Base-by-base conservation (phyloP, 37 sponge, comb jelly and placozoan genomes). In the Ianthella basta region DNA sequence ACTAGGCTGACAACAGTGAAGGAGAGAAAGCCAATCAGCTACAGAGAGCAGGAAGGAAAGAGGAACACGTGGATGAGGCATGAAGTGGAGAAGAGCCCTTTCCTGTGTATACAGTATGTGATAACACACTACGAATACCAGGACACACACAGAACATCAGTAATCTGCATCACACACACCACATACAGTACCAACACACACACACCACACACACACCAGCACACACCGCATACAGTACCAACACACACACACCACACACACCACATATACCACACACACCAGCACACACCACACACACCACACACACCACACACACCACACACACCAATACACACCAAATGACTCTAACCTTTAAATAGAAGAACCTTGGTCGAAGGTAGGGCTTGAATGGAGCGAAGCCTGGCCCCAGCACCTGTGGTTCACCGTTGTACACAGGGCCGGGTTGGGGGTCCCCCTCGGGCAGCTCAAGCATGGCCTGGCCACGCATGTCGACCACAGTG, bases 301-400 rank as follows among this genome's bases (percentile, higher is more conserved):
- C 60, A 80, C 23, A 8, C 10, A 10, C 41, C 59, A 24, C 54
- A 66, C 0, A 16, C 54, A 16, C 70, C 5, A n/a, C n/a, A n/a
- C n/a, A n/a, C n/a, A n/a, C n/a, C n/a, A n/a, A n/a, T n/a, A n/a
- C n/a, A n/a, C n/a, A n/a, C n/a, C n/a, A n/a, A n/a, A n/a, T n/a
- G n/a, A n/a, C n/a, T n/a, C 90, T 86, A 36, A 96, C 96, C 64
- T 92, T 88, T 13, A 87, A 27, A 29, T 83, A 69, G 87, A 96
- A 96, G 56, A 56, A 79, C 0, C 33, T 73, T 44, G 96, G 93
- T 56, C 96, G 83, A 15, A 92, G 86, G 87, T 96, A 96, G 15
- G 96, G 96, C 53, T 96, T 92, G 78, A 92, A 96, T 0, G 96
- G 93, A 50, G 94, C 93, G 84, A 92, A 96, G 1, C 94, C 94